These are phyloP conservation scores for Bombycilla garrulus DNA, from an alignment of 2,113 vertebrate genomes.

Conservation along the genomic window DNA sequence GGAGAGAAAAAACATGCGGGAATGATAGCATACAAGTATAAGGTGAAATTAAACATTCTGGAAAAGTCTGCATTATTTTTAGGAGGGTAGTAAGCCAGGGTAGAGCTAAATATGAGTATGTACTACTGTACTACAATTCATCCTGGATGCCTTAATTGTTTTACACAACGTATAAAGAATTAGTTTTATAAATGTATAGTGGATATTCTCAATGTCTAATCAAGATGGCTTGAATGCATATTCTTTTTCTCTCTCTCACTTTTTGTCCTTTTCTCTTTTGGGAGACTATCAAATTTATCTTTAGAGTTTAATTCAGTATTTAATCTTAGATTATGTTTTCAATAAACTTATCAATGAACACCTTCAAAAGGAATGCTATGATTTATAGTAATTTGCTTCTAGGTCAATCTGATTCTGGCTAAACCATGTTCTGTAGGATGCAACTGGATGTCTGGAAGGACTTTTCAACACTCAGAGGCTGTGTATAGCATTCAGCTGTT, in stretches of 20 bases:
- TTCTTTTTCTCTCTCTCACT: not conserved
- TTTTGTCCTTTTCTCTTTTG: not conserved
- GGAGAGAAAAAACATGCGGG: not conserved
- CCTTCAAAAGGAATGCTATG: not conserved
- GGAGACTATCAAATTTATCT: not conserved
- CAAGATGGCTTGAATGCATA: not conserved
- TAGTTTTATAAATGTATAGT: not conserved
- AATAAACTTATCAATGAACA: not conserved
- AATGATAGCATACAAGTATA: not conserved
- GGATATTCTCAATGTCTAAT: not conserved
- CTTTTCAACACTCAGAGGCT: not conserved
- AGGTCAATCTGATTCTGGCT: not conserved
- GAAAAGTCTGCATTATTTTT: not conserved
- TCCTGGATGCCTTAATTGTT: not conserved
- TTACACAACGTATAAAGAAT: rapidly evolving
- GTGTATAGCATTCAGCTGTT: not conserved
- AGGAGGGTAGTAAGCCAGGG: rapidly evolving
- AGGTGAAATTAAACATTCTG: not conserved
- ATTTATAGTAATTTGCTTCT: not conserved
- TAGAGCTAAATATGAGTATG: not conserved
- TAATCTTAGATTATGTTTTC: not conserved
- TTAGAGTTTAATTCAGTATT: not conserved
- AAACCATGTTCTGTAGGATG: not conserved
- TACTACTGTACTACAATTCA: not conserved
- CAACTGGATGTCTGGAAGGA: not conserved